Conservation (phyloP, 2,888 invertebrate species). For the Meandrusa payeni region DNA sequence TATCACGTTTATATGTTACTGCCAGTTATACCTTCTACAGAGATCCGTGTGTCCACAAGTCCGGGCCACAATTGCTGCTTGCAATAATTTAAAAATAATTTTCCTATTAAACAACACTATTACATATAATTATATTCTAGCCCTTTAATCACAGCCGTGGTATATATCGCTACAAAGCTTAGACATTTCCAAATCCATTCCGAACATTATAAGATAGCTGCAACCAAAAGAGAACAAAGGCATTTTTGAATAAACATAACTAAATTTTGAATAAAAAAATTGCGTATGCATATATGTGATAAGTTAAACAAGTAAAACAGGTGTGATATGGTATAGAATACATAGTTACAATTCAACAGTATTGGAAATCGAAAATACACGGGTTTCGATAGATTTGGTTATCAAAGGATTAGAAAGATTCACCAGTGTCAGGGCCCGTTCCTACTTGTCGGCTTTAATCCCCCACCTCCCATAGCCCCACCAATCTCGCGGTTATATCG, state of each 20-base stretch:
- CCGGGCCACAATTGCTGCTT: slow-evolving; percentile 80
- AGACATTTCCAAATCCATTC: slow-evolving; percentile 79
- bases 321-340: too few relatives aligned
- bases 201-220: slow-evolving; percentile 76
- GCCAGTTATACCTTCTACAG: slow-evolving; percentile 82
- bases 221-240: slow-evolving; percentile 64
- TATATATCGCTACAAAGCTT: slow-evolving; percentile 67
- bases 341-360: too few relatives aligned
- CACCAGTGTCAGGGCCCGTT: too few relatives aligned
- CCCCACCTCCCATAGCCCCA: too few relatives aligned
- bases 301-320: too few relatives aligned
- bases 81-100: slow-evolving; percentile 66
- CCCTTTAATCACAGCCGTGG: slow-evolving; percentile 75
- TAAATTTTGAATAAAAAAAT: slow-evolving; percentile 17
- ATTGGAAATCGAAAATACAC: too few relatives aligned
- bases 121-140: slow-evolving; percentile 43
- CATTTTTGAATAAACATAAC: slow-evolving; percentile 19
- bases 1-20: slow-evolving; percentile 73
- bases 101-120: slow-evolving; percentile 50
- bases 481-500: too few relatives aligned
- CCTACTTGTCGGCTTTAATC: too few relatives aligned
- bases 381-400: too few relatives aligned
- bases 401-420: too few relatives aligned
- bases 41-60: slow-evolving; percentile 82
- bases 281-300: too few relatives aligned